Evolutionary conservation across 2,113 vertebrate genomes (phyloP).

Genomic region (Hipposideros armiger): DNA sequence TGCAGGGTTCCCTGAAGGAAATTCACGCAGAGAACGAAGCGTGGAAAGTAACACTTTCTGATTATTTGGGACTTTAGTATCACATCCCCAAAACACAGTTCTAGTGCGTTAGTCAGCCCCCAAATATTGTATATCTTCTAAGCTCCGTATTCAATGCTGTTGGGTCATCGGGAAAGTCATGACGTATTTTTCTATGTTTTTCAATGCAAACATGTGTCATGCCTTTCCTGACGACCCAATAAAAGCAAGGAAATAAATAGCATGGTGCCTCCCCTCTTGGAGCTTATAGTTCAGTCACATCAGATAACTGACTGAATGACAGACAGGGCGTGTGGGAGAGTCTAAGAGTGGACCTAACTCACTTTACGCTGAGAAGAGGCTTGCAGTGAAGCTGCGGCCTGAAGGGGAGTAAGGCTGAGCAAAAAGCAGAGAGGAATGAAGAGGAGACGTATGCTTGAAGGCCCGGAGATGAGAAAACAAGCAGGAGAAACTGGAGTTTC

Average conservation of each 20-base stretch:
- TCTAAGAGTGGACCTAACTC: rapidly evolving
- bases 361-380: neutral
- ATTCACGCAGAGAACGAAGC: neutral
- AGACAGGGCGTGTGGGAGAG: rapidly evolving
- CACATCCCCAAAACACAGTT: neutral
- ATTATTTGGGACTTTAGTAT: neutral
- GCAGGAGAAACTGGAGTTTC: neutral
- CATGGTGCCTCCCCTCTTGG: neutral
- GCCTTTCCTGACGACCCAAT: no score
- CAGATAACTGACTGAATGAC: no score
- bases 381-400: neutral
- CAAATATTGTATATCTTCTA: neutral
- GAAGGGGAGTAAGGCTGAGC: neutral
- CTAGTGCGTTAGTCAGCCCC: neutral
- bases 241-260: neutral
- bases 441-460: rapidly evolving
- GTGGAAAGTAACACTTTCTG: neutral
- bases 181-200: no score
- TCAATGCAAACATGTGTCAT: no score
- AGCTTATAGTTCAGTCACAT: neutral
- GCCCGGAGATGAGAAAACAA: neutral
- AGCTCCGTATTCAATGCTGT: neutral
- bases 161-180: no score
- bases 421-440: neutral
- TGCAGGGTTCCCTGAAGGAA: neutral